Percentiles rank a stretch among this genome's conserved stretches.
phyloP scores from a whole-genome alignment of 2,888 invertebrate species.

The Amphipoea oculea region DNA sequence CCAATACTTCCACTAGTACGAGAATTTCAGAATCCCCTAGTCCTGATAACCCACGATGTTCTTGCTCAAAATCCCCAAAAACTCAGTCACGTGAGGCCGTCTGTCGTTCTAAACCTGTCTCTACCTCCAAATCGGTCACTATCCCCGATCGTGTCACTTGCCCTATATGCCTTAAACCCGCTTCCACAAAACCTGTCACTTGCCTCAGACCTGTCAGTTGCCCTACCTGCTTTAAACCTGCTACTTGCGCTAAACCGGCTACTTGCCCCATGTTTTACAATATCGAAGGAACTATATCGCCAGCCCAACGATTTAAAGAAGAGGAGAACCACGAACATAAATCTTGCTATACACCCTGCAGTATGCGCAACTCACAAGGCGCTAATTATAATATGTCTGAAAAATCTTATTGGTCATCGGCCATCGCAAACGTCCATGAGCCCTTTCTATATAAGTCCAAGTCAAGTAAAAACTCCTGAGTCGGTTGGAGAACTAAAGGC shows the following conservation, averaged over 20 bases:
- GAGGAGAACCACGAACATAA: conserved; percentile 17
- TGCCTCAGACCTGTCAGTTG: conserved; percentile 1
- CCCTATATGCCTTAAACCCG: conserved; percentile 4
- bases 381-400: conserved; percentile 7
- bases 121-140: neutral
- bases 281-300: neutral
- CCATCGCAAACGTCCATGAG: neutral
- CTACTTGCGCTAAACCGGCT: neutral
- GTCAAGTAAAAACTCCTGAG: conserved; percentile 13
- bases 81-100: neutral
- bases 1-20: neutral
- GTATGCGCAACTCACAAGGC: conserved; percentile 12
- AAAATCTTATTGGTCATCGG: conserved; percentile 23
- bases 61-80: conserved; percentile 9
- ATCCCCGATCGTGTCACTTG: neutral
- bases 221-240: conserved; percentile 5
- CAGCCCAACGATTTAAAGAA: conserved; percentile 15
- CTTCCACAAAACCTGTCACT: neutral
- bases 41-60: conserved; percentile 12
- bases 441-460: neutral
- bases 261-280: neutral
- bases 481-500: conserved; percentile 13
- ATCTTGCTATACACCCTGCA: conserved; percentile 19
- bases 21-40: conserved; percentile 7
- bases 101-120: neutral